These are phyloP conservation scores for Saimiri boliviensis DNA, from an alignment of 2,113 vertebrate species.

Conservation along the genomic window DNA sequence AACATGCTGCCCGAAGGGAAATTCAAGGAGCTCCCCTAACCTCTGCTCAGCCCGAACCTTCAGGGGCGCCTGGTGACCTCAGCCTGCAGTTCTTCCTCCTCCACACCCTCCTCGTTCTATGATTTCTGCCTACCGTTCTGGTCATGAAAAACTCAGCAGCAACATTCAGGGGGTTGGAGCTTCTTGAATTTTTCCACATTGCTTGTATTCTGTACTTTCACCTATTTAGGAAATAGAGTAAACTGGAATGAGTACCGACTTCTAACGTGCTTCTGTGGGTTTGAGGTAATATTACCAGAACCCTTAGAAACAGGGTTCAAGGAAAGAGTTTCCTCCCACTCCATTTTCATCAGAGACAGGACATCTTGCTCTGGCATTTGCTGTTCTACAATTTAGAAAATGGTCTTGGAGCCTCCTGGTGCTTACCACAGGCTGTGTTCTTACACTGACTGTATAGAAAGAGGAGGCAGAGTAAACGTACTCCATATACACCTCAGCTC, in stretches of 20 bases:
- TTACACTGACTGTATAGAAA: too few species aligned
- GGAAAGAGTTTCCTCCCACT: neutral
- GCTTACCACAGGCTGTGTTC: too few species aligned
- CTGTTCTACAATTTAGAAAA: neutral
- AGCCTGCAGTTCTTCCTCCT: neutral
- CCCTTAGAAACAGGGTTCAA: neutral
- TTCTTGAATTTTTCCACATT: neutral
- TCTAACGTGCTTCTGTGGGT: neutral
- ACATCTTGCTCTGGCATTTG: neutral
- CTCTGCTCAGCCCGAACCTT: fast-evolving
- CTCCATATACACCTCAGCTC: too few species aligned
- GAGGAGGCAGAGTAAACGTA: too few species aligned
- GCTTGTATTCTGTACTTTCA: neutral
- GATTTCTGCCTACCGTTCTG: neutral
- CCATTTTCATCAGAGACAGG: neutral
- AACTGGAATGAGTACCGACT: neutral
- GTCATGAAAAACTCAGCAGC: neutral
- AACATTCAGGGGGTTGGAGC: neutral
- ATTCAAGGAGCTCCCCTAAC: neutral
- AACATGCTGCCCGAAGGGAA: neutral
- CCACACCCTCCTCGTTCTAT: neutral
- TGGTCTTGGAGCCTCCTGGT: neutral
- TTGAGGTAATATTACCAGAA: neutral
- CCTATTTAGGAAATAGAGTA: neutral
- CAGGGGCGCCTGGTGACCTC: neutral